Evolutionary conservation across 1,140 invertebrate genomes (phyloP).

Genomic region (Drosophila sulfurigaster): DNA sequence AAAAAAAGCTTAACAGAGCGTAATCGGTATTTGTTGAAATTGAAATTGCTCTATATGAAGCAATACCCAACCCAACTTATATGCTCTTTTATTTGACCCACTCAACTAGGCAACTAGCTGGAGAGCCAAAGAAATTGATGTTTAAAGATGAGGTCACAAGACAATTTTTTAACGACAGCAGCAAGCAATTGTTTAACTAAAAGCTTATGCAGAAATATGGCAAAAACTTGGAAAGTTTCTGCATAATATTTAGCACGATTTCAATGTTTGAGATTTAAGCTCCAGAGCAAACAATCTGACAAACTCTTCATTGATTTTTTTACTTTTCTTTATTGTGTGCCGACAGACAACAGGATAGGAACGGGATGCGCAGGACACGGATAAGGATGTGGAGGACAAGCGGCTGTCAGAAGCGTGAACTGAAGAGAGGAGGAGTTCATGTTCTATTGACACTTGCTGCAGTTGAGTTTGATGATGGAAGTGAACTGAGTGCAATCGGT

Average conservation of each 20-base stretch:
- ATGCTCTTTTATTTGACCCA: neutral
- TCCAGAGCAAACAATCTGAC: conserved; percentile 57
- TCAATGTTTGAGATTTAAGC: conserved; percentile 24
- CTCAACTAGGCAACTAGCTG: neutral
- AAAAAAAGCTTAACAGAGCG: conserved; percentile 2
- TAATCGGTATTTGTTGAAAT: neutral
- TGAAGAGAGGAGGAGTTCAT: conserved; percentile 51
- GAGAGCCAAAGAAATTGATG: neutral
- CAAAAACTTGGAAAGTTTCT: neutral
- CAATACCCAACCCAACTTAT: neutral
- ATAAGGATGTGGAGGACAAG: too few relatives aligned
- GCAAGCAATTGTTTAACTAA: neutral
- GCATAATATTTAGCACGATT: conserved; percentile 1
- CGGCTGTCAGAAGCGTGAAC: conserved; percentile 26
- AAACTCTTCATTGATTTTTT: conserved; percentile 67
- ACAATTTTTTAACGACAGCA: neutral
- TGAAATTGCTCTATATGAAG: conserved; percentile 6
- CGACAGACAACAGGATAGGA: conserved; percentile 15
- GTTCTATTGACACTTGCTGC: conserved; percentile 72
- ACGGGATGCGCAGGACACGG: neutral
- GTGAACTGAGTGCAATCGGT: conserved; percentile 33
- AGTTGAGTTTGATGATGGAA: conserved; percentile 65
- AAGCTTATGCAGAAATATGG: conserved; percentile 2
- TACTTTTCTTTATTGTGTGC: neutral
- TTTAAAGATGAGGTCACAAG: conserved; percentile 8